Percentiles rank a stretch among this genome's conserved stretches.
These are phyloP conservation scores for Ametastegia equiseti DNA, from an alignment of 2,888 invertebrate genomes.

Conservation along the genomic window DNA sequence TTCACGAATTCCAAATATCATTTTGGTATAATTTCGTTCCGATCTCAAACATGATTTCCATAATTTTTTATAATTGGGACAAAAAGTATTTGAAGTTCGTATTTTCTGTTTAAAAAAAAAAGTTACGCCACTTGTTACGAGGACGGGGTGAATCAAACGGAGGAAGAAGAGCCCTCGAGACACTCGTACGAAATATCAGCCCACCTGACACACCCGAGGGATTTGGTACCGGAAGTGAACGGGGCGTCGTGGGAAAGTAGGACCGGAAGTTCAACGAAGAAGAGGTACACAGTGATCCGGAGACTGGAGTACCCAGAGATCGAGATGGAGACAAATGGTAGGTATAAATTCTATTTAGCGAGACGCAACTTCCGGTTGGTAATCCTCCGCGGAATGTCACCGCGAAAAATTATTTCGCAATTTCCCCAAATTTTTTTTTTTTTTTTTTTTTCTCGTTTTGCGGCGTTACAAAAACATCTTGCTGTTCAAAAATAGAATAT, in stretches of 20 bases:
- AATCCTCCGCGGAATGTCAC: neutral
- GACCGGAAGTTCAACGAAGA: constrained; percentile 3
- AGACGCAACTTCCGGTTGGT: neutral
- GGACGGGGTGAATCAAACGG: neutral
- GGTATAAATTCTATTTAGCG: neutral
- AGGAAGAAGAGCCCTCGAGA: neutral
- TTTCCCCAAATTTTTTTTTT: too few relatives aligned
- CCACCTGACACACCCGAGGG: neutral
- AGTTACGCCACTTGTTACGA: constrained; percentile 29
- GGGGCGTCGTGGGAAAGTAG: neutral
- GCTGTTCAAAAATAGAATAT: neutral
- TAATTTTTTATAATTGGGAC: too few relatives aligned
- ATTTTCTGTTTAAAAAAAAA: neutral
- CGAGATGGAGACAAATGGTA: constrained; percentile 42
- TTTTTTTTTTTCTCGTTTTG: neutral
- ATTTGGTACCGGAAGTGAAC: constrained; percentile 10
- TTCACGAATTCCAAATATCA: neutral
- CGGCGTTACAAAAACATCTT: neutral
- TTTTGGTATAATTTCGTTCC: neutral
- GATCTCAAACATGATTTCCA: too few relatives aligned
- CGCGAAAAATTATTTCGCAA: neutral
- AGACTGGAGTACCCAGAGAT: constrained; percentile 48
- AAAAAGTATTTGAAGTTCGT: neutral
- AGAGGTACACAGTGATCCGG: constrained; percentile 43
- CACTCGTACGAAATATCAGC: neutral